These are phyloP conservation scores for Eupristina koningsbergeri DNA, from an alignment of 1,140 invertebrate species.

Conservation along the genomic window DNA sequence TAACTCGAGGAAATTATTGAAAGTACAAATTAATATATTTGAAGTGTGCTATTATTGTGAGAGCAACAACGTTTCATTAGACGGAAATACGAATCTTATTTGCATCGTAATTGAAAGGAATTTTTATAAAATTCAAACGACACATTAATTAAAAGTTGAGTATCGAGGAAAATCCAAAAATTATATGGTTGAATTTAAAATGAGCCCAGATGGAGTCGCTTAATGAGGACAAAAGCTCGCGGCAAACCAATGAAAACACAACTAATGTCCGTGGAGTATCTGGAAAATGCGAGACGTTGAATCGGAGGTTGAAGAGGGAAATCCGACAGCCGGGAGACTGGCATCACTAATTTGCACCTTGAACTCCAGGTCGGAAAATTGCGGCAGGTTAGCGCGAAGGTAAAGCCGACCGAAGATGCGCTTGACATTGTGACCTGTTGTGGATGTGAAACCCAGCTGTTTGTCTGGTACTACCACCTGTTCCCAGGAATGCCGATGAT, in stretches of 20 bases:
- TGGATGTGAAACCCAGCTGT: not conserved
- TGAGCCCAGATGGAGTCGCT: no score
- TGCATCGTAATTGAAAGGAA: no score
- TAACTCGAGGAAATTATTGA: no score
- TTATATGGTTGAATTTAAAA: no score
- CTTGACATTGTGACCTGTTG: not conserved
- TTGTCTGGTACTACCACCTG: not conserved
- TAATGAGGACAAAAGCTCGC: no score
- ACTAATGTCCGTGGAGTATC: not conserved
- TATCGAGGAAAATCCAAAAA: no score
- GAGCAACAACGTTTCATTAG: no score
- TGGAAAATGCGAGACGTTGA: not conserved
- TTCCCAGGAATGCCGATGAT: not conserved
- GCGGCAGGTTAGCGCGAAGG: not conserved
- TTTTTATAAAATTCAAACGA: no score
- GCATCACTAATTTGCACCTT: slow-evolving; percentile 14
- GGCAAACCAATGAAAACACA: not conserved
- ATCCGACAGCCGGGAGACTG: not conserved
- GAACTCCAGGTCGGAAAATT: not conserved
- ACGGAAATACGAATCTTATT: no score
- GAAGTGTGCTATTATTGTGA: no score
- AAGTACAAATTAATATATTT: no score
- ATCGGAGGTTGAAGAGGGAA: not conserved
- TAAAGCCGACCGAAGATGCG: not conserved
- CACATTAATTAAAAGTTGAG: no score